phyloP scores from a whole-genome alignment of 2,113 vertebrate genomes.

The Columbina picui region DNA sequence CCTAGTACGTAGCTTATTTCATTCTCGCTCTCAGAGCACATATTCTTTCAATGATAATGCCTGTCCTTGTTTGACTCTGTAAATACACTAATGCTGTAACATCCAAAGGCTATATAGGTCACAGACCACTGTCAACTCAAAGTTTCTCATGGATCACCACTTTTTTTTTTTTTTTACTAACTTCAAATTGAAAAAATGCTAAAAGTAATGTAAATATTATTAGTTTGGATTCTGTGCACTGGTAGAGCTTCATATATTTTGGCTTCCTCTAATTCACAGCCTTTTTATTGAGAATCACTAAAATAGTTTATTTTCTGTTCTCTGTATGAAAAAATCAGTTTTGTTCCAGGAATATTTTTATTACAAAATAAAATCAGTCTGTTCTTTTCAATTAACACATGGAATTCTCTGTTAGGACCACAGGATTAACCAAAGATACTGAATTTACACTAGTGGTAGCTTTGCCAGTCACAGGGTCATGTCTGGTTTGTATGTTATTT shows the following conservation, averaged over 20 bases:
- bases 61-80: neutral
- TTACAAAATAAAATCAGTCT: neutral
- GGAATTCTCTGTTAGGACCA: neutral
- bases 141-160: neutral
- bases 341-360: neutral
- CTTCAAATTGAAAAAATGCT: neutral
- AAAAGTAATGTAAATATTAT: neutral
- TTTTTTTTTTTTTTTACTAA: neutral
- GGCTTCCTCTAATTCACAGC: neutral
- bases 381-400: neutral
- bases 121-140: neutral
- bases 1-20: slow-evolving; percentile 72
- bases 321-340: neutral
- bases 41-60: neutral
- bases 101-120: neutral
- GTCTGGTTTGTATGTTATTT: neutral
- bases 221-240: neutral
- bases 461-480: neutral
- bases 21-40: neutral
- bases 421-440: neutral
- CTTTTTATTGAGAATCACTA: neutral
- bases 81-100: neutral
- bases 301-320: neutral
- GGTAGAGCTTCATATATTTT: neutral
- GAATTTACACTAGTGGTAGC: neutral